A percentile compares a stretch with the other conserved stretches of the same genome.
Evolutionary conservation across 1,140 invertebrate genomes (phyloP).

Genomic region (Drosophila sproati): DNA sequence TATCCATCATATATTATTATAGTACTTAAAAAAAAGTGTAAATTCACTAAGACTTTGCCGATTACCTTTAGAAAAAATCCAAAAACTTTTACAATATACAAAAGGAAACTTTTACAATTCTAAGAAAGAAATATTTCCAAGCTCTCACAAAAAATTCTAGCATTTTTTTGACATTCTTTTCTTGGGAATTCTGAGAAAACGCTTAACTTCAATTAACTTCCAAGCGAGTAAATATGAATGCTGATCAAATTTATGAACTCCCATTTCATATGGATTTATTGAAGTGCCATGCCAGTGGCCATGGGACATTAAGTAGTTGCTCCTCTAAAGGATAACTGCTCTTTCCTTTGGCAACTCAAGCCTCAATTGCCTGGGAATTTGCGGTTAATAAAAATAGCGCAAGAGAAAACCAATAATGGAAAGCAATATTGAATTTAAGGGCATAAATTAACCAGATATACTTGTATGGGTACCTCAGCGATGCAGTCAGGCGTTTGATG

Average conservation of each 20-base stretch:
- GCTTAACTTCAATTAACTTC: not conserved
- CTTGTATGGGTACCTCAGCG: conserved; percentile 15
- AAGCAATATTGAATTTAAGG: conserved; percentile 36
- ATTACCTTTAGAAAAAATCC: not conserved
- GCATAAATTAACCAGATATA: conserved; percentile 65
- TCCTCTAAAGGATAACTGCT: conserved; percentile 12
- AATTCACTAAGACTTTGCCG: not conserved
- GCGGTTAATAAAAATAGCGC: conserved; percentile 54
- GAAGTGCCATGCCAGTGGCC: conserved; percentile 8
- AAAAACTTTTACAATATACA: not conserved
- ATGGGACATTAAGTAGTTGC: conserved; percentile 11
- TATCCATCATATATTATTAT: conserved; percentile 17
- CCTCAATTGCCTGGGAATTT: conserved; percentile 72
- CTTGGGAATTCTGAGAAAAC: no score
- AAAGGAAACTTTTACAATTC: not conserved
- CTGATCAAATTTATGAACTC: conserved; percentile 22
- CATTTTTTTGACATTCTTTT: not conserved
- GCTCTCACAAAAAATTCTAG: not conserved
- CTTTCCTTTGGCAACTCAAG: conserved; percentile 17
- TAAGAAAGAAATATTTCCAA: not conserved
- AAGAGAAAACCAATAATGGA: conserved; percentile 31
- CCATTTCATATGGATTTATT: conserved; percentile 11
- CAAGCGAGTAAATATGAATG: conserved; percentile 2
- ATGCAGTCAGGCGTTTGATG: conserved; percentile 72
- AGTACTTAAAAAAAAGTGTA: not conserved